Conservation (phyloP, 2,113 vertebrate genomes). For the Pteropus alecto region DNA sequence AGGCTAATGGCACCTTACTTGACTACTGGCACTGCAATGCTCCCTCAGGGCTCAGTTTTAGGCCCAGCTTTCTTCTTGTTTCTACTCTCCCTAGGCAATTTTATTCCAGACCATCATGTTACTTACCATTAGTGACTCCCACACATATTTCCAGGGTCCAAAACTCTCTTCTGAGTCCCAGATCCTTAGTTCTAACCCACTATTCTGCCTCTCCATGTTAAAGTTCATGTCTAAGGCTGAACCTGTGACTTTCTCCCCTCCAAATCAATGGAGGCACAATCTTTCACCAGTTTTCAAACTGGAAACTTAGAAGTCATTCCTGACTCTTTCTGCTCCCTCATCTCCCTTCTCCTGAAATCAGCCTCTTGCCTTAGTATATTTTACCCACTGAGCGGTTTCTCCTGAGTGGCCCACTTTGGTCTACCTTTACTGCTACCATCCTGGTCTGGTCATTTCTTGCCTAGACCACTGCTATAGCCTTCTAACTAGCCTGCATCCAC, state of each 20-base stretch:
- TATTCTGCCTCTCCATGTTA: neutral
- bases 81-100: neutral
- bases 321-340: too few relatives aligned
- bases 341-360: fast-evolving
- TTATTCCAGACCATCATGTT: neutral
- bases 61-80: neutral
- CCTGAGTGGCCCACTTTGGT: neutral
- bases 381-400: neutral
- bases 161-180: neutral
- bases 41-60: neutral
- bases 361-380: neutral
- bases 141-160: neutral
- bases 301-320: neutral
- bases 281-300: neutral
- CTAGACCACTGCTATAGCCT: fast-evolving
- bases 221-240: neutral
- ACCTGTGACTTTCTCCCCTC: neutral
- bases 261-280: neutral
- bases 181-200: neutral
- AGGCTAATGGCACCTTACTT: neutral
- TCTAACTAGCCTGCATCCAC: neutral
- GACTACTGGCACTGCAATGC: too few relatives aligned
- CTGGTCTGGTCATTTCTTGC: neutral
- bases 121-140: neutral
- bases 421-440: fast-evolving